Conservation (phyloP, 2,797 vertebrate species). For the Parambassis ranga region DNA sequence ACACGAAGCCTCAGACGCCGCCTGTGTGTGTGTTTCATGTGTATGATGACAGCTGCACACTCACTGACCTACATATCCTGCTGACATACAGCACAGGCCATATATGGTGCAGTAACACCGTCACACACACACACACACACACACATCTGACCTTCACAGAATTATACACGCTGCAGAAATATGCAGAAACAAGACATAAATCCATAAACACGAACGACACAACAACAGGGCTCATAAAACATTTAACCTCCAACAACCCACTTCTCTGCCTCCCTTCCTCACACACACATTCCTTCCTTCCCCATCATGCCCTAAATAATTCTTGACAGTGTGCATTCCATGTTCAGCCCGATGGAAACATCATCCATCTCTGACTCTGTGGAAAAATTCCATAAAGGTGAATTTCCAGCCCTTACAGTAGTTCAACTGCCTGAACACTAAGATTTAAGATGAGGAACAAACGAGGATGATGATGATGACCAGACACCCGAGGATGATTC, state of each 20-base stretch:
- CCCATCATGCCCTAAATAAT: constrained; percentile 45
- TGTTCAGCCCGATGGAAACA: constrained; percentile 18
- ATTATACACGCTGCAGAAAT: not conserved
- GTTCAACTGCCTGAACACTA: not conserved
- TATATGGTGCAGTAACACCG: not conserved
- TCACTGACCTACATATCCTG: constrained; percentile 63
- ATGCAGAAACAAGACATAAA: not conserved
- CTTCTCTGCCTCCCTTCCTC: not conserved
- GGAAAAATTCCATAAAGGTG: constrained; percentile 6
- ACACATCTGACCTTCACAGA: not conserved
- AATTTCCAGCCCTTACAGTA: no score
- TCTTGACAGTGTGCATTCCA: constrained; percentile 27
- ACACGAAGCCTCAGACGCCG: constrained; percentile 7
- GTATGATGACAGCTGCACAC: constrained; percentile 58
- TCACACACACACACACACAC: not conserved
- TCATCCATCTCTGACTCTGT: not conserved
- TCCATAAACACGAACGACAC: not conserved
- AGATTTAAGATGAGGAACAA: no score
- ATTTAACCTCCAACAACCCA: not conserved
- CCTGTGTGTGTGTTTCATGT: not conserved
- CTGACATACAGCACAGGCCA: constrained; percentile 7
- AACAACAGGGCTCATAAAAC: constrained; percentile 1
- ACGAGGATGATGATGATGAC: no score
- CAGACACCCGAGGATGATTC: no score
- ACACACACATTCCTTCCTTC: constrained; percentile 14